Evolutionary conservation across 2,888 invertebrate species (phyloP).

Genomic region (Callyntrura sp.): DNA sequence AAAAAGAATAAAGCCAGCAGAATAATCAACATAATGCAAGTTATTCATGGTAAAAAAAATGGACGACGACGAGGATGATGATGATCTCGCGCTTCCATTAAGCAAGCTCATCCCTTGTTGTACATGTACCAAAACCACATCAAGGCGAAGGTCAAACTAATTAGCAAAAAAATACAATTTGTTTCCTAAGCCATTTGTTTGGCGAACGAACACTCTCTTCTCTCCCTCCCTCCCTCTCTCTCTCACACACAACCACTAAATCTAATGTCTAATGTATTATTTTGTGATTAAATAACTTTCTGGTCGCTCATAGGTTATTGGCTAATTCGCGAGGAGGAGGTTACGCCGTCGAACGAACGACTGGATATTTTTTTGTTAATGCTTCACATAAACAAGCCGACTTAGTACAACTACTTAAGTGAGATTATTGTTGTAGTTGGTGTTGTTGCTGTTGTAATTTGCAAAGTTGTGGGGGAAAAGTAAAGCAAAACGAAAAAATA

Average conservation of each 20-base stretch:
- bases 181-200: no score
- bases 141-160: conserved; percentile 67
- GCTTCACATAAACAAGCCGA: not conserved
- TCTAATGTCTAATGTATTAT: conserved; percentile 38
- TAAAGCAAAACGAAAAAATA: not conserved
- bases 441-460: not conserved
- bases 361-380: conserved; percentile 10
- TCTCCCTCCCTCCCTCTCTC: not conserved
- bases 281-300: conserved; percentile 11
- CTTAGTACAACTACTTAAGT: not conserved
- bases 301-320: not conserved
- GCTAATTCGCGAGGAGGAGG: not conserved
- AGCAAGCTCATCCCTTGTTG: no score
- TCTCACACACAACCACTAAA: conserved; percentile 22
- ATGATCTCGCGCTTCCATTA: not conserved
- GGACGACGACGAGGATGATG: not conserved
- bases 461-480: not conserved
- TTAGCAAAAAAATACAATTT: conserved; percentile 41
- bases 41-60: not conserved
- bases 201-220: not conserved
- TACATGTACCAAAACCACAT: not conserved
- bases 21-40: not conserved
- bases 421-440: not conserved
- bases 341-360: not conserved
- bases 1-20: conserved; percentile 5